These are phyloP conservation scores for Heliconius hewitsoni DNA, from an alignment of 1,140 invertebrate genomes.

Conservation along the genomic window DNA sequence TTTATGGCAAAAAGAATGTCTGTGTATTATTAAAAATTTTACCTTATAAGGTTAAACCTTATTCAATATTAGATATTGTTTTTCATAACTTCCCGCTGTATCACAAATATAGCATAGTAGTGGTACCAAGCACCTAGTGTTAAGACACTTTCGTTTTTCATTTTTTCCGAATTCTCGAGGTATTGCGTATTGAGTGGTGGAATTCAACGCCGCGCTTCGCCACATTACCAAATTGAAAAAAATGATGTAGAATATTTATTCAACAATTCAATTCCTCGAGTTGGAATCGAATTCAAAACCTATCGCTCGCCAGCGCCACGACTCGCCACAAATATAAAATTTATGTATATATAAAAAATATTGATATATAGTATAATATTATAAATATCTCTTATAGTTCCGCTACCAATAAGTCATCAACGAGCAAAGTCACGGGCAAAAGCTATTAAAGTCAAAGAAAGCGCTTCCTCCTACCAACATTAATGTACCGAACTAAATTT, in stretches of 20 bases:
- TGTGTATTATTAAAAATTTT: no score
- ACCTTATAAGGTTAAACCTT: no score
- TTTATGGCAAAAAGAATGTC: no score
- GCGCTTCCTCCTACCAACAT: background rate
- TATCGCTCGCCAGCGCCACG: background rate
- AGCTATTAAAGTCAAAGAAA: background rate
- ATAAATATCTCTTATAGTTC: no score
- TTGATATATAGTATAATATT: no score
- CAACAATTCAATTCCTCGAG: background rate
- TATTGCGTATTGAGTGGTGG: background rate
- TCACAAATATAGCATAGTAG: no score
- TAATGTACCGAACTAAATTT: background rate
- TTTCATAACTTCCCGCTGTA: no score
- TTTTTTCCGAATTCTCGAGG: background rate
- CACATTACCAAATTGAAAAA: background rate
- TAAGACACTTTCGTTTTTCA: no score
- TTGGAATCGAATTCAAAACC: background rate
- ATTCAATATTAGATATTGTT: no score
- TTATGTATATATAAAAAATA: no score
- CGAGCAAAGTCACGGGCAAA: constrained; percentile 1
- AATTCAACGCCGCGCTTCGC: background rate
- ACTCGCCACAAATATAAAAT: background rate
- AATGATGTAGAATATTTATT: no score
- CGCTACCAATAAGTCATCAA: background rate
- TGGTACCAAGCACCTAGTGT: no score